These are phyloP conservation scores for Meles meles DNA, from an alignment of 2,113 vertebrate species.

Conservation along the genomic window DNA sequence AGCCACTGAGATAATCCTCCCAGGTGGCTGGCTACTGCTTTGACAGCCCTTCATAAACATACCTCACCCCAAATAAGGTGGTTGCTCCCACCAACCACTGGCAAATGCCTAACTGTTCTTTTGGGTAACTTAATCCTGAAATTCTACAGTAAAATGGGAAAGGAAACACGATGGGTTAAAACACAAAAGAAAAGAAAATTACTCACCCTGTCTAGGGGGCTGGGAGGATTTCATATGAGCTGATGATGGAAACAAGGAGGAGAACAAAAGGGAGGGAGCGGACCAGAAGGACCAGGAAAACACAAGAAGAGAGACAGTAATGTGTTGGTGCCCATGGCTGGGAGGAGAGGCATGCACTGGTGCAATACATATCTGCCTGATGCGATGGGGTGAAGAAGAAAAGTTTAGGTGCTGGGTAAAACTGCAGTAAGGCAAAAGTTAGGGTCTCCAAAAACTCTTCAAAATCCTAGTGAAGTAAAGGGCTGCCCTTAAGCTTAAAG, in stretches of 20 bases:
- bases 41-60: background rate
- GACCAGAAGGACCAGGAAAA: constrained; percentile 42
- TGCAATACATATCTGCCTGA: background rate
- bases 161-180: constrained; percentile 8
- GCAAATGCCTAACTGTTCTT: background rate
- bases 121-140: background rate
- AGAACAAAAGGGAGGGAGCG: constrained; percentile 40
- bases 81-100: background rate
- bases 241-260: constrained; percentile 48
- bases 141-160: constrained; percentile 26
- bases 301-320: constrained; percentile 65
- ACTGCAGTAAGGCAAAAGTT: constrained; percentile 15
- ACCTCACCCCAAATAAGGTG: background rate
- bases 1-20: background rate
- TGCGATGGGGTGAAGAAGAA: background rate
- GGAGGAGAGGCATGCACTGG: constrained; percentile 23
- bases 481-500: background rate
- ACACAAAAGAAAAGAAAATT: constrained; percentile 65
- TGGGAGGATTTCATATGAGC: constrained; percentile 73
- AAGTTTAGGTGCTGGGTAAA: background rate
- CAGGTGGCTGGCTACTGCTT: background rate
- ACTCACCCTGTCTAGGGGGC: constrained; percentile 77
- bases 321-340: background rate
- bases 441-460: background rate
- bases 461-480: background rate